A percentile compares a stretch with the other conserved stretches of the same genome.
These are phyloP conservation scores for Dreissena rostriformis DNA, from an alignment of 1,140 invertebrate genomes.

Conservation along the genomic window DNA sequence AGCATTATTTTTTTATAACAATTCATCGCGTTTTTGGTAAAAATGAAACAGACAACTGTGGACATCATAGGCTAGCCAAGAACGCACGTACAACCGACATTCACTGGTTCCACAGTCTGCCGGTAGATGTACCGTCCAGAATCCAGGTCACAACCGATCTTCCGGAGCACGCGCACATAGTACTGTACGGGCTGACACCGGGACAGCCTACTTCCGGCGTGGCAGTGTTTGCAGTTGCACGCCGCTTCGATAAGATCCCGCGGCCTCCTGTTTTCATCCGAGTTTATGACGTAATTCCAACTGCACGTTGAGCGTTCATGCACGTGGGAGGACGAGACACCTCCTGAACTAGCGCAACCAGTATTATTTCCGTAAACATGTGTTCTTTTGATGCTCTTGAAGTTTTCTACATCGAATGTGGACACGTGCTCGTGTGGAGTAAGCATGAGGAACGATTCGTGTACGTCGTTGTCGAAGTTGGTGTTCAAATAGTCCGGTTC, in stretches of 20 bases:
- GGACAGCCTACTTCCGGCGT: neutral
- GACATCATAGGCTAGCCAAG: neutral
- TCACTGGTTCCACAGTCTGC: constrained; percentile 6
- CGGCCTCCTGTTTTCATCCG: constrained; percentile 32
- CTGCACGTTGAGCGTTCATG: constrained; percentile 1
- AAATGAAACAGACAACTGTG: neutral
- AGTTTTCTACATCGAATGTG: constrained; percentile 20
- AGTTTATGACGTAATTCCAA: constrained; percentile 34
- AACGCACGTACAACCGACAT: constrained; percentile 36
- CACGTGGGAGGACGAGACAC: neutral
- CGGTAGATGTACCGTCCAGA: constrained; percentile 17
- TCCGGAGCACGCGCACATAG: constrained; percentile 23
- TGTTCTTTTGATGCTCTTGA: neutral
- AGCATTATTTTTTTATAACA: neutral
- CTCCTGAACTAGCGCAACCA: neutral
- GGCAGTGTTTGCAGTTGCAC: constrained; percentile 25
- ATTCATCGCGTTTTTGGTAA: neutral
- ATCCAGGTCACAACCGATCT: constrained; percentile 17
- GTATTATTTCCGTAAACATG: neutral
- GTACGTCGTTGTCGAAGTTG: neutral
- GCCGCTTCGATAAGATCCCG: neutral
- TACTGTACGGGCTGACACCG: constrained; percentile 23
- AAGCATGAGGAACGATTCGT: constrained; percentile 16
- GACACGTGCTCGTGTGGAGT: neutral
- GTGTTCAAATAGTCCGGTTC: constrained; percentile 1